Base-by-base conservation (phyloP, 2,888 invertebrate genomes). In the Osedax fenrisi region DNA sequence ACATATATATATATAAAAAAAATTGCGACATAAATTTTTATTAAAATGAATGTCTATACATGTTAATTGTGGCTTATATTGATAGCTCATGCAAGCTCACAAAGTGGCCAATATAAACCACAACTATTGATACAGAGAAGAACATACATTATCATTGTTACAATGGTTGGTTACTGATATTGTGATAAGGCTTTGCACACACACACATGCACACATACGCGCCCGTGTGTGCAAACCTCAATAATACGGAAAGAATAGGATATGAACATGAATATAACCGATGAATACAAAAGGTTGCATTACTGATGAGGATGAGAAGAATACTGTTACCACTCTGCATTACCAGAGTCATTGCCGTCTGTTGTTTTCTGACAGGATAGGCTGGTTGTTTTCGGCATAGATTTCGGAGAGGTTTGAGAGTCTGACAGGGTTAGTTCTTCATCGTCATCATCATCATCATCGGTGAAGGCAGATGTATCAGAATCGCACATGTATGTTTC, bases 401-500 rank as follows among this genome's bases (percentile, higher is more conserved):
- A n/a, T n/a, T n/a, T n/a, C n/a, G 41, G 10, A 17, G 5, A 5
- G 41, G 41, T 17, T 41, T 72, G 77, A 78, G 77, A 77, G 56
- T 76, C 80, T 70, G 78, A 77, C 10, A 77, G 78, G 23, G 79
- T 78, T 74, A 82, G 78, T 78, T 80, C 75, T 77, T 82, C 79
- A 73, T 80, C 78, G 72, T 80, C 81, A 74, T 77, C 75, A 74
- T 78, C 75, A 59, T 77, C 78, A 69, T 82, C 83, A 41, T 75
- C 76, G 72, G 81, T 83, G 26, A 76, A 76, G 64, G 76, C 79
- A 56, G 76, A 77, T 56, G 75, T 77, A 75, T 80, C 79, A 23
- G 77, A 77, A 73, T 80, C 79, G 23, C 79, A 79, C 73, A 79
- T 76, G 77, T 80, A 79, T 74, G 80, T 80, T 73, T 80, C 93